phyloP scores from a whole-genome alignment of 2,113 vertebrate species.

The Ondatra zibethicus region DNA sequence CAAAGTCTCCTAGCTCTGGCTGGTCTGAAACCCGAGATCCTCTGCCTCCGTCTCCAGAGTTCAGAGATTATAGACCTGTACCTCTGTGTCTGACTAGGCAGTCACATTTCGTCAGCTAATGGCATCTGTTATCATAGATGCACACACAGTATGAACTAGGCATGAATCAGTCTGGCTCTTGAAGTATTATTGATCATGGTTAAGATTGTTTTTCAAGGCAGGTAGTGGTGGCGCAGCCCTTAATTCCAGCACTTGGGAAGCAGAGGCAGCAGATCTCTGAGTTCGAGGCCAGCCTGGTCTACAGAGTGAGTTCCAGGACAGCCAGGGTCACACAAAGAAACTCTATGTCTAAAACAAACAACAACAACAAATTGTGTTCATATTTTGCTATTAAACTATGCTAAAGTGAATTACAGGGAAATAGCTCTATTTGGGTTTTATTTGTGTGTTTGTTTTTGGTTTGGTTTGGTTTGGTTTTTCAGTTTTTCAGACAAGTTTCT shows the following conservation, averaged over 20 bases:
- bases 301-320: not conserved
- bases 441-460: not conserved
- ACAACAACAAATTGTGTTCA: not conserved
- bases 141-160: not conserved
- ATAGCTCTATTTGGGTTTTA: not conserved
- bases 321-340: not conserved
- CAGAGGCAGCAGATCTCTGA: not conserved
- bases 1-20: not conserved
- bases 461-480: not conserved
- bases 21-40: not conserved
- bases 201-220: not conserved
- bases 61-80: not conserved
- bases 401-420: not conserved
- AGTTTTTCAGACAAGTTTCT: too few species aligned
- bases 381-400: slow-evolving; percentile 37
- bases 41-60: not conserved
- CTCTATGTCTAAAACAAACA: not conserved
- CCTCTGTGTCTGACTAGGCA: too few species aligned
- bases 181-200: not conserved
- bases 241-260: not conserved
- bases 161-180: not conserved
- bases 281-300: not conserved
- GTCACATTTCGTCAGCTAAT: not conserved
- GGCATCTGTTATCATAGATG: not conserved
- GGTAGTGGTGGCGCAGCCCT: not conserved